Percentiles rank a stretch among this genome's conserved stretches.
Evolutionary conservation across 2,888 invertebrate genomes (phyloP).

Genomic region (Trachelus iudaicus): DNA sequence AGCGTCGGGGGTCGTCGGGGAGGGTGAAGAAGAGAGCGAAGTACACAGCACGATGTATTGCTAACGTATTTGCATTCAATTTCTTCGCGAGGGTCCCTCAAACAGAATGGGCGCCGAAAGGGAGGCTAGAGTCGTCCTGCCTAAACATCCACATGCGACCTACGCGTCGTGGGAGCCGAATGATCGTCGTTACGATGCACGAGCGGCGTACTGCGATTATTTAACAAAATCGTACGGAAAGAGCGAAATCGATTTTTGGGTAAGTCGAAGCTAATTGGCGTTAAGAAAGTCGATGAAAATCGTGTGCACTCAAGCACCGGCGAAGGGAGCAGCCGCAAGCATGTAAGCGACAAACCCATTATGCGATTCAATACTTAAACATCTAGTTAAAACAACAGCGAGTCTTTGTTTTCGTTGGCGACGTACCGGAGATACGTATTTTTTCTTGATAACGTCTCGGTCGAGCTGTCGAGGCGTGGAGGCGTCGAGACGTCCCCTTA

Average conservation of each 20-base stretch:
- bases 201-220: not conserved
- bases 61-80: conserved; percentile 58
- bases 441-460: not conserved
- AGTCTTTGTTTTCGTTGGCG: not conserved
- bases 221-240: not conserved
- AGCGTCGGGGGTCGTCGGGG: conserved; percentile 14
- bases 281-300: not conserved
- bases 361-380: conserved; percentile 29
- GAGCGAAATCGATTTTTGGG: not conserved
- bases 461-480: not conserved
- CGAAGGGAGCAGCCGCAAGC: not conserved
- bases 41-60: conserved; percentile 29
- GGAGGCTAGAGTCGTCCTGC: not conserved
- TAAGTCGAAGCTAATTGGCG: not conserved
- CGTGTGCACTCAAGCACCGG: too few species aligned
- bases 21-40: conserved; percentile 15
- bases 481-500: not conserved
- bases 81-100: conserved; percentile 42
- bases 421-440: not conserved
- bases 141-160: not conserved
- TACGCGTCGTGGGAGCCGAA: not conserved
- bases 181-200: not conserved
- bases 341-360: conserved; percentile 10
- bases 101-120: conserved; percentile 7
- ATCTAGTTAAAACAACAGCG: conserved; percentile 3